Conservation (phyloP, 2,797 vertebrate genomes). For the Kryptolebias ocellatus region DNA sequence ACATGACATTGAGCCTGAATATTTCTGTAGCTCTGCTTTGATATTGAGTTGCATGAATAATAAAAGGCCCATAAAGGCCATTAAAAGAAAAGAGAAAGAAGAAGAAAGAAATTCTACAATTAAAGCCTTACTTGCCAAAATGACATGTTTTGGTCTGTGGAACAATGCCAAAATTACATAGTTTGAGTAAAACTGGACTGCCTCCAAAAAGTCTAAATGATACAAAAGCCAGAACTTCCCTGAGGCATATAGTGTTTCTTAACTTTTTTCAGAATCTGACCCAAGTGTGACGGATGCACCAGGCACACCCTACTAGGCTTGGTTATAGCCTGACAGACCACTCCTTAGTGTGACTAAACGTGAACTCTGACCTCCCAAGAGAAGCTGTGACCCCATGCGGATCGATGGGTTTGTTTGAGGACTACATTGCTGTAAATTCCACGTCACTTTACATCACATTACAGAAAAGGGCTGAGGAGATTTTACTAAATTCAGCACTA, state of each 20-base stretch:
- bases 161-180: background rate
- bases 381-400: slow-evolving; percentile 43
- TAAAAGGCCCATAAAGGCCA: no score
- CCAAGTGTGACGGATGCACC: slow-evolving; percentile 36
- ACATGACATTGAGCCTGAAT: no score
- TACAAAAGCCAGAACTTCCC: slow-evolving; percentile 30
- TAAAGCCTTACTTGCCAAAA: background rate
- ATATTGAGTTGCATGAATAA: background rate
- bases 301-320: slow-evolving; percentile 31
- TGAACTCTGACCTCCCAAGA: slow-evolving; percentile 50
- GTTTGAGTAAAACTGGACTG: slow-evolving; percentile 2
- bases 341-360: slow-evolving; percentile 50
- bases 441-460: slow-evolving; percentile 15
- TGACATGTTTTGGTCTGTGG: background rate
- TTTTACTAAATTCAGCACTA: background rate
- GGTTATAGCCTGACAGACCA: slow-evolving; percentile 32
- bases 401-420: slow-evolving; percentile 16
- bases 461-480: background rate
- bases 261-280: slow-evolving; percentile 27
- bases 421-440: slow-evolving; percentile 15
- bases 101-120: background rate
- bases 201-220: slow-evolving; percentile 4
- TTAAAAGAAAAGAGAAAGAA: background rate
- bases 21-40: background rate
- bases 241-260: slow-evolving; percentile 25